Evolutionary conservation across 2,797 vertebrate species (phyloP).

Genomic region (Myiotriccus ornatus): DNA sequence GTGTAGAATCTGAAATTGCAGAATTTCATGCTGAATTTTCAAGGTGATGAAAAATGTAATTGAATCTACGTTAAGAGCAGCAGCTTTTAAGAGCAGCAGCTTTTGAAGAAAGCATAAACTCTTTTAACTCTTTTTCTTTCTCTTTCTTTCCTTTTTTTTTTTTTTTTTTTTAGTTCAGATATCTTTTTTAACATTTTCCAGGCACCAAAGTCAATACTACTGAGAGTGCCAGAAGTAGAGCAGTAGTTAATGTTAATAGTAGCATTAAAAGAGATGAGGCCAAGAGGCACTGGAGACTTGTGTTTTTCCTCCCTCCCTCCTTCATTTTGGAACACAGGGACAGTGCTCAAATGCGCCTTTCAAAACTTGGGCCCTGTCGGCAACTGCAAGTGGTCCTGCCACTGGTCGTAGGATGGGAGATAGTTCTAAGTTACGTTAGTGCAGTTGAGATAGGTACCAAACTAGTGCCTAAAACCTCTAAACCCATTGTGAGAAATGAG

Average conservation of each 20-base stretch:
- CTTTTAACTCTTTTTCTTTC: not conserved
- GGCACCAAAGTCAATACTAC: not conserved
- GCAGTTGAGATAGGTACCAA: not conserved
- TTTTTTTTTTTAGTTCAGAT: not conserved
- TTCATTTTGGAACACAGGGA: not conserved
- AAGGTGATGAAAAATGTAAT: constrained; percentile 34
- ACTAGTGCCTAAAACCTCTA: not conserved
- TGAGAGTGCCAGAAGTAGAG: not conserved
- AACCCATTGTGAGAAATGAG: not conserved
- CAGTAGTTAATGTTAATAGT: not conserved
- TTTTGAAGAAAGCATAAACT: constrained; percentile 13
- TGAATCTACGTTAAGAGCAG: constrained; percentile 20
- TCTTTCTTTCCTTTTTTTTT: not conserved
- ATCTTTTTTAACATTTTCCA: not conserved
- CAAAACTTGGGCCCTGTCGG: not conserved
- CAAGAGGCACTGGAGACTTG: not conserved
- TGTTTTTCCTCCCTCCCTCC: not conserved
- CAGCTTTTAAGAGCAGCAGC: constrained; percentile 15
- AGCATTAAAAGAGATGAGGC: not conserved
- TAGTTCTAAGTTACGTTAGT: not conserved
- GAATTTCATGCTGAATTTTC: constrained; percentile 43
- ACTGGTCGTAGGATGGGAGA: not conserved
- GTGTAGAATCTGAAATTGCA: constrained; percentile 13
- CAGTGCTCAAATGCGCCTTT: not conserved
- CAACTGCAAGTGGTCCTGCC: not conserved